Evolutionary conservation across 2,797 vertebrate species (phyloP).

Genomic region (Gambelia wislizenii): DNA sequence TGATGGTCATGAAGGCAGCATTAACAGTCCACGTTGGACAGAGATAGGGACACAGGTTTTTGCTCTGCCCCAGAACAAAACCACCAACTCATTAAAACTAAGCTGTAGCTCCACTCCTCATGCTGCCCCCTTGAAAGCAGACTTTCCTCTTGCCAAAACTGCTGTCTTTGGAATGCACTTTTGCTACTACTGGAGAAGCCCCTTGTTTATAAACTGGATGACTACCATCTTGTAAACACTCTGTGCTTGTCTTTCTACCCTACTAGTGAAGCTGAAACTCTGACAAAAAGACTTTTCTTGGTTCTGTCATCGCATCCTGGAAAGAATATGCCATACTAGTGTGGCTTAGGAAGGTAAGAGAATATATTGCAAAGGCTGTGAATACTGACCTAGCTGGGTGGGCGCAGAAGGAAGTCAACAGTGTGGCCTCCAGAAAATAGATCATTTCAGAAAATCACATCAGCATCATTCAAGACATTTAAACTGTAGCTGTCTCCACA

Average conservation of each 20-base stretch:
- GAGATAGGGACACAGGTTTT: background rate
- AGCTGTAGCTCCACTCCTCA: background rate
- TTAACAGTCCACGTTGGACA: background rate
- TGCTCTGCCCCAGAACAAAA: background rate
- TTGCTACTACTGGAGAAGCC: background rate
- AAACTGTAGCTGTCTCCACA: background rate
- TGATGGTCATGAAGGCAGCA: background rate
- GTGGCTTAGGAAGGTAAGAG: background rate
- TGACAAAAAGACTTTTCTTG: background rate
- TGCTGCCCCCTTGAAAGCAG: conserved; percentile 4
- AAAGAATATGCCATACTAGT: background rate
- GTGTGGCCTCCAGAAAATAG: background rate
- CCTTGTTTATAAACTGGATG: conserved; percentile 21
- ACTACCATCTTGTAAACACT: conserved; percentile 40
- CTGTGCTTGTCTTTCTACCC: background rate
- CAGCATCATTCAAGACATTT: background rate
- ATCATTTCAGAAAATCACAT: background rate
- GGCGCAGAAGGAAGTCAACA: background rate
- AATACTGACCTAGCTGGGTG: background rate
- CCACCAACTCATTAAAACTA: background rate
- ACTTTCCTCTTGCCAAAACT: background rate
- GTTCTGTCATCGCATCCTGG: background rate
- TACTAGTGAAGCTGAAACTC: background rate
- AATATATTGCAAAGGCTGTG: background rate
- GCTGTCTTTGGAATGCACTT: conserved; percentile 30